Evolutionary conservation across 2,797 vertebrate genomes (phyloP).

Genomic region (Pangasius larnaudii): DNA sequence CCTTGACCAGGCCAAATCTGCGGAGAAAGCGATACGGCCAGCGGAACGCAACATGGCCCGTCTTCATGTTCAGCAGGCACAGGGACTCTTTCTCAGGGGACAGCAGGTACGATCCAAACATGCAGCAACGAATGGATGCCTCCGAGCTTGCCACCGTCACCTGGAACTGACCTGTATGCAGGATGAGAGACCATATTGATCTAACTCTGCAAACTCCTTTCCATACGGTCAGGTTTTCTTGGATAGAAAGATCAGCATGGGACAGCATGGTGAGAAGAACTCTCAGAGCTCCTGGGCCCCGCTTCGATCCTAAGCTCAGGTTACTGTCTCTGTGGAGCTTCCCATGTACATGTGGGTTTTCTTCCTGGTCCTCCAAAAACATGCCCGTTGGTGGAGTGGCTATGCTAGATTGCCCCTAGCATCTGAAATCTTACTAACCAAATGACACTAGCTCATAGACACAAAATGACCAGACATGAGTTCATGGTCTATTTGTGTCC

Average conservation of each 20-base stretch:
- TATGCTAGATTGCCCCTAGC: not conserved
- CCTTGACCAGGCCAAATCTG: conserved; percentile 87
- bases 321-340: not conserved
- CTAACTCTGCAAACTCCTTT: not conserved
- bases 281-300: no score
- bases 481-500: not conserved
- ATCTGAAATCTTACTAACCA: not conserved
- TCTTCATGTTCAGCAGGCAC: conserved; percentile 67
- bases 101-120: conserved; percentile 82
- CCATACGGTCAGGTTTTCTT: not conserved
- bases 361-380: not conserved
- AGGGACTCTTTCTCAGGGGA: conserved; percentile 72
- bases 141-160: conserved; percentile 80
- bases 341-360: not conserved
- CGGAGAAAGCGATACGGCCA: conserved; percentile 88
- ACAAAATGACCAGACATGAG: not conserved
- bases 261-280: not conserved
- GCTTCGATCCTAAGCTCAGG: not conserved
- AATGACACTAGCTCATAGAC: not conserved
- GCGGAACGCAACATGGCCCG: conserved; percentile 68
- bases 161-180: conserved; percentile 70
- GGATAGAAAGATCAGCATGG: not conserved
- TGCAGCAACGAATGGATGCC: conserved; percentile 77
- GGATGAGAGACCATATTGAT: not conserved
- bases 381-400: not conserved